Conservation (phyloP, 1,140 invertebrate species). For the Pygmarrhopalites habei region DNA sequence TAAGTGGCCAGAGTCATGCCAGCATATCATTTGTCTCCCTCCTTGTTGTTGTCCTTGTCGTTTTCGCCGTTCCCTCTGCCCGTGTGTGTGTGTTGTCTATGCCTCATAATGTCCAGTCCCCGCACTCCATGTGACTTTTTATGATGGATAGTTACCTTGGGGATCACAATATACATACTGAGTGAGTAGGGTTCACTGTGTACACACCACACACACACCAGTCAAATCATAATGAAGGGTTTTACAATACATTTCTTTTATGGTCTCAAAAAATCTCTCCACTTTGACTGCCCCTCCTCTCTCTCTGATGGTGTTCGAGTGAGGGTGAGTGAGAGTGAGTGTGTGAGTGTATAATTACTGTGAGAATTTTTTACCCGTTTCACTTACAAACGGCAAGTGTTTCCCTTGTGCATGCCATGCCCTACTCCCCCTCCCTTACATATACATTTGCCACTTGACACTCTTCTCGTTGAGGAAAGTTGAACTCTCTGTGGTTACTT, state of each 20-base stretch:
- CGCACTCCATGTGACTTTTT: no score
- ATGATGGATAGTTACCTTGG: no score
- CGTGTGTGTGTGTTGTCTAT: no score
- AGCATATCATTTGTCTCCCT: no score
- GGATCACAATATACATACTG: neutral
- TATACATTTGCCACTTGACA: neutral
- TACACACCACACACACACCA: neutral
- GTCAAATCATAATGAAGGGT: neutral
- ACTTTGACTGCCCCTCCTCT: neutral
- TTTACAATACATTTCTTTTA: neutral
- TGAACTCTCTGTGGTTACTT: neutral
- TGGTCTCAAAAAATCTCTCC: neutral
- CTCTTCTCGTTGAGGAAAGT: neutral
- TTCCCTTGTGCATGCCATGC: conserved; percentile 17
- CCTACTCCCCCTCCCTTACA: neutral
- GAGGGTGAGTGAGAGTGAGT: no score
- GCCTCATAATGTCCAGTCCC: no score
- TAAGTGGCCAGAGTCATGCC: no score
- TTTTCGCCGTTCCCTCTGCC: no score
- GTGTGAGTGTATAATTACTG: conserved; percentile 36
- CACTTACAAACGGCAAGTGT: conserved; percentile 28
- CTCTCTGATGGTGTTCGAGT: neutral
- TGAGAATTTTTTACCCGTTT: conserved; percentile 26
- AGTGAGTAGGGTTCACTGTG: neutral
- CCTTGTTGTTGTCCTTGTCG: no score